Base-by-base conservation (phyloP, 2,113 vertebrate genomes). In the human (Homo sapiens) region DNA sequence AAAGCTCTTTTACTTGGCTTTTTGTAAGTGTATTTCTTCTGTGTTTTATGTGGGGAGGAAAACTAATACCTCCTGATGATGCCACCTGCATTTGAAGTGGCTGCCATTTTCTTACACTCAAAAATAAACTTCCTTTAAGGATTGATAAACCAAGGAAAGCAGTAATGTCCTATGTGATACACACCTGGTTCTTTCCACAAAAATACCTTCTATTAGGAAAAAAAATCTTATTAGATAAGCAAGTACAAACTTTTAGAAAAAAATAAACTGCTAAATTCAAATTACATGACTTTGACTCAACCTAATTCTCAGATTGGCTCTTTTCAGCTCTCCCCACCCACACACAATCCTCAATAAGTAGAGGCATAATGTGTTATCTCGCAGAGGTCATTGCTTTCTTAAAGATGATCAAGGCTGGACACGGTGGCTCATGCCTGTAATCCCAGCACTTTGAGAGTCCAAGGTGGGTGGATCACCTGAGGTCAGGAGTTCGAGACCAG, bases 71-170 rank as follows among this genome's bases (percentile, higher is more conserved):
- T 61, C 72, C 57, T 45, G 50, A 7, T 52, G 57, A 91, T 6
- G 16, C 23, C 72, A 73, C 27, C 78, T 87, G 59, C 35, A 20
- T 79, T 73, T 57, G 48, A 73, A 84, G 38, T 57, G 66, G 32
- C 38, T 81, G 38, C 75, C 64, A 66, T 92, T 94, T 94, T 48
- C 55, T 73, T 88, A 89, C 30, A 55, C 50, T 89, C 27, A 43
- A 84, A 96, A 82, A 30, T n/a, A 92, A 92, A 73, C 35, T 78
- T 87, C 73, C 45, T 78, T 76, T 68, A 89, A 79, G 40, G 59
- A 27, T 23, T 73, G 50, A 84, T 84, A 64, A 96, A 40, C 32
- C 52, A 89, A 96, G 48, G 23, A 52, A 89, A 84, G 55, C 27
- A 32, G 40, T 66, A 92, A 43, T 16, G 75, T 80, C 72, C 45